These are phyloP conservation scores for Microtus ochrogaster DNA, from an alignment of 2,113 vertebrate genomes.

Conservation along the genomic window DNA sequence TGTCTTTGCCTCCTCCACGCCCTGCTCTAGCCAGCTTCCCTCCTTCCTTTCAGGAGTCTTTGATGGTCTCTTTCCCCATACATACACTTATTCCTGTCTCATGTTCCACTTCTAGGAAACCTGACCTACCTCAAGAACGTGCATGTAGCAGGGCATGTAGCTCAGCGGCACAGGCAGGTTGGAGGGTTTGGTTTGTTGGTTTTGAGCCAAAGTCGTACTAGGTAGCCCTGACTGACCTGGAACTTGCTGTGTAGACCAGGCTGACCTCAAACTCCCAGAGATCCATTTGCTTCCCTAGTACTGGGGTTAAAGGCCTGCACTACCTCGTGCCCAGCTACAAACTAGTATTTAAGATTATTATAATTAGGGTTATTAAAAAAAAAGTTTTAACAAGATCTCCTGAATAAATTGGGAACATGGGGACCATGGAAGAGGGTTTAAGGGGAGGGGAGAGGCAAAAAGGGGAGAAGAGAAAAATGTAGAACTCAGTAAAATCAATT, in stretches of 20 bases:
- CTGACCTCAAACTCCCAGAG: neutral
- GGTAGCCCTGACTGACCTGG: neutral
- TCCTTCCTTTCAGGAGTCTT: neutral
- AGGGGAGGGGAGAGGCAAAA: too few relatives aligned
- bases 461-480: too few relatives aligned
- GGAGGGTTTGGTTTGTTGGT: neutral
- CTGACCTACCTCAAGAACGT: neutral
- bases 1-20: neutral
- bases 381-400: neutral
- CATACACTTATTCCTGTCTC: neutral
- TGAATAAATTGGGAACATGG: too few relatives aligned
- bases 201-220: neutral
- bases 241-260: neutral
- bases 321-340: neutral
- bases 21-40: neutral
- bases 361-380: constrained; percentile 5
- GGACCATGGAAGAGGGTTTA: too few relatives aligned
- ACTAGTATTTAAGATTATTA: neutral
- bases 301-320: neutral
- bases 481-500: too few relatives aligned
- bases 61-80: neutral
- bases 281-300: neutral
- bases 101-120: neutral
- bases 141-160: neutral
- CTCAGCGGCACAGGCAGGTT: neutral